Conservation (phyloP, 2,797 vertebrate species). For the Otolemur crassicaudatus region DNA sequence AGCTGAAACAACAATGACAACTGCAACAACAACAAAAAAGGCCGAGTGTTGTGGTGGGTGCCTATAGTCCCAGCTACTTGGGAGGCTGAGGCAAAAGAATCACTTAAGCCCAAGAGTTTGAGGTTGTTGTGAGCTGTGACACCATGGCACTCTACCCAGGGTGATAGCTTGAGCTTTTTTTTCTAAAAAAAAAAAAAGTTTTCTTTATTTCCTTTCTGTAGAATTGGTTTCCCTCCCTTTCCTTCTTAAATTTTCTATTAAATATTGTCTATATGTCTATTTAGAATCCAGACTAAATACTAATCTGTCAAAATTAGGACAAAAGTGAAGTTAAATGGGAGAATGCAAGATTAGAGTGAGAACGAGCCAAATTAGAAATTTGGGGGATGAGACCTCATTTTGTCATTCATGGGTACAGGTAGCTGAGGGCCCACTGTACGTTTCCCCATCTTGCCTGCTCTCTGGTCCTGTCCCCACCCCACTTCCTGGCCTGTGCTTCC, state of each 20-base stretch:
- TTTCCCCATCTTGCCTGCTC: not conserved
- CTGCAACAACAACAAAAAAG: too few relatives aligned
- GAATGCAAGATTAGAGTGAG: not conserved
- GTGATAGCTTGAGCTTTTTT: too few relatives aligned
- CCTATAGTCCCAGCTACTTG: too few relatives aligned
- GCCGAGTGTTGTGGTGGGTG: too few relatives aligned
- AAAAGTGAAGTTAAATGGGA: not conserved
- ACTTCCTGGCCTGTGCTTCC: not conserved
- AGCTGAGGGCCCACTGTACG: not conserved
- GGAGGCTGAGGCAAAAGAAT: too few relatives aligned
- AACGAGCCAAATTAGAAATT: not conserved
- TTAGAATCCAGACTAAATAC: constrained; percentile 24
- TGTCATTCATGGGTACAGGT: not conserved
- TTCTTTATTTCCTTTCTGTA: not conserved
- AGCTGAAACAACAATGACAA: too few relatives aligned
- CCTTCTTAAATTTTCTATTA: not conserved
- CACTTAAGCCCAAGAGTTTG: too few relatives aligned
- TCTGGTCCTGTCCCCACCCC: rapidly evolving
- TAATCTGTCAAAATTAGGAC: not conserved
- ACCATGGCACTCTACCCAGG: too few relatives aligned
- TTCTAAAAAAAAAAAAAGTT: not conserved
- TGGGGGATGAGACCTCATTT: not conserved
- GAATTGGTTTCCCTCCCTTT: not conserved
- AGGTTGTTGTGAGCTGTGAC: too few relatives aligned
- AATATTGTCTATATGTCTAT: not conserved